Base-by-base conservation (phyloP, 2,888 invertebrate genomes). In the Pammene aurita region DNA sequence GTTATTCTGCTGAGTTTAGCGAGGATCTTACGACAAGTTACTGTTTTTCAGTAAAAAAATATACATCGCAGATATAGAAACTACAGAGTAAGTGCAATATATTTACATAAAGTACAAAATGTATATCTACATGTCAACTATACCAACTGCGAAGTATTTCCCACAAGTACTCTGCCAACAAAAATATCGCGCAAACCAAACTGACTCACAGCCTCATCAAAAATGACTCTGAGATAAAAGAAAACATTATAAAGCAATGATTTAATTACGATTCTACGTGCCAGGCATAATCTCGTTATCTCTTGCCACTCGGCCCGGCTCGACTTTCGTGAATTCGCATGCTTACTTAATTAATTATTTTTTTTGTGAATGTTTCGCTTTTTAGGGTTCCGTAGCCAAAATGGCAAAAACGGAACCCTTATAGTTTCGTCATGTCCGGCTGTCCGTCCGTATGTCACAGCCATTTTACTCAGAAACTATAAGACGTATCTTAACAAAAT, bases 241-340 rank as follows among this genome's bases (percentile, higher is more conserved):
- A 71, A 73, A 76, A 80, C 80, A 80, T 84, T 82, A 83, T 82
- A 80, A 81, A 78, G 83, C 78, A 85, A 88, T 87, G 85, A 87
- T 87, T 88, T 86, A 88, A 88, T 89, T 83, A 83, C 77, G 81
- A 77, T 79, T 72, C 75, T 83, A 84, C 84, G 86, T 84, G 85
- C 80, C 78, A 78, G 80, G 85, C 80, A 80, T 87, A 88, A 91
- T 90, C 89, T 89, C 87, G 89, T 90, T 90, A 90, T 86, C 86
- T 85, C 84, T 80, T 77, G 80, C 81, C 63, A 50, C 73, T 71
- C 67, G 57, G 52, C 79, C 77, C 80, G 80, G 79, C 80, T 83
- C 84, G 87, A 87, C 84, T 88, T 90, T 86, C 86, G 86, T 83
- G 86, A 90, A 89, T 91, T 90, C 90, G 87, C 90, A 89, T 90